Base-by-base conservation (phyloP, 2,888 invertebrate genomes). In the Dicycla oo region DNA sequence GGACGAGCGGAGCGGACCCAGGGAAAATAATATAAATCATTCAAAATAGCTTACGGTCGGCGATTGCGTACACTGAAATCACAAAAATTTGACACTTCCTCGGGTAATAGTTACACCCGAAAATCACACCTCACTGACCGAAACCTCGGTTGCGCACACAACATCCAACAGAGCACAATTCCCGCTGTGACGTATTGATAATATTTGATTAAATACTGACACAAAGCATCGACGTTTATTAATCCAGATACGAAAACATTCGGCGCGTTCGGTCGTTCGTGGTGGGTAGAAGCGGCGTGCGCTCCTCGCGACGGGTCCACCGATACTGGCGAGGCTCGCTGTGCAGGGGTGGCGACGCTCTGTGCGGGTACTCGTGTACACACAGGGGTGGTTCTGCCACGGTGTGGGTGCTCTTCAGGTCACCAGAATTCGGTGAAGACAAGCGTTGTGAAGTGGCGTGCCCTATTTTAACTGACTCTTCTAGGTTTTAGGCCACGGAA, bases 391-490 rank as follows among this genome's bases (percentile, higher is more conserved):
- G 89, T 82, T 88, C 74, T 86, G 67, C 62, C 57, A 0, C 10
- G 84, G 94, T 93, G 93, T 89, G 93, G 88, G 93, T 91, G 92
- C 90, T 89, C 92, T 93, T 91, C 93, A 92, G 94, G 94, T 93
- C 94, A 94, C 93, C 91, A 93, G 93, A 92, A 93, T 94, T 94
- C 91, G 92, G 94, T 92, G 92, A 92, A 94, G 93, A 93, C 90
- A 90, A 88, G 85, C 86, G 86, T 78, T 87, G 83, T 89, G 89
- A 88, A 93, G 91, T 91, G 90, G 88, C 89, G 88, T 92, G 94
- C 91, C 93, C 93, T 92, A 94, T 89, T 89, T 90, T 86, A 86
- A 88, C 84, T 86, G 86, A 82, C 82, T 84, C 82, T 85, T 85
- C 80, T 82, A 80, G 80, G 82, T 81, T 77, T 75, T 49, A 77